Base-by-base conservation (phyloP, 1,140 invertebrate genomes). In the Meloidogyne exigua region DNA sequence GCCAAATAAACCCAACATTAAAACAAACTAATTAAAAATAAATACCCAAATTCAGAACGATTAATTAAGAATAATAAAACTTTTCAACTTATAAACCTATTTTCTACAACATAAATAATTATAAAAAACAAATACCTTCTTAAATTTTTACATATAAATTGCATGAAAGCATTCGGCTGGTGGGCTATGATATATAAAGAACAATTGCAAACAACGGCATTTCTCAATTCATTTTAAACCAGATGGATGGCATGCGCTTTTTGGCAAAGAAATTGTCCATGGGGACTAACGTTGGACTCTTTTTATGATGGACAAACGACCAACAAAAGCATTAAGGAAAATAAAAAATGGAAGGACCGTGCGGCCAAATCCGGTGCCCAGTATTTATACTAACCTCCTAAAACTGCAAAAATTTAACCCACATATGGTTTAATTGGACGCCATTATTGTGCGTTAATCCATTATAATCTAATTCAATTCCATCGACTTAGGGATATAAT, bases 271-370 rank as follows among this genome's bases (percentile, higher is more conserved):
- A 44, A 57, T 57, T 57, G 49, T 9, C 49, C 49, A 7, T 57
- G 49, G 49, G 49, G 49, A 57, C 49, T n/a, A 57, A 57, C 49
- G 49, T 57, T 57, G 49, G 49, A n/a, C 49, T 57, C 4, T n/a
- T 57, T 57, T 57, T 57, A 57, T 57, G 49, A 57, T 57, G 49
- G 49, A n/a, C 49, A 57, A 57, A 57, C 49, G 49, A 57, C 49
- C 3, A 57, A 57, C 44, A n/a, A 57, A 57, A 57, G 49, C 49
- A 57, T 57, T 57, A 57, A 57, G 49, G 13, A 57, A 57, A 57
- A 49, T 49, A 49, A 49, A n/a, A 57, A 57, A 57, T 57, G 49
- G 49, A n/a, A 57, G 13, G 18, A 57, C 15, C 49, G 49, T n/a
- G 18, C 0, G n/a, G 18, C 49, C 18, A 57, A 57, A 57, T 57